phyloP scores from a whole-genome alignment of 2,113 vertebrate species.

The Perca flavescens region DNA sequence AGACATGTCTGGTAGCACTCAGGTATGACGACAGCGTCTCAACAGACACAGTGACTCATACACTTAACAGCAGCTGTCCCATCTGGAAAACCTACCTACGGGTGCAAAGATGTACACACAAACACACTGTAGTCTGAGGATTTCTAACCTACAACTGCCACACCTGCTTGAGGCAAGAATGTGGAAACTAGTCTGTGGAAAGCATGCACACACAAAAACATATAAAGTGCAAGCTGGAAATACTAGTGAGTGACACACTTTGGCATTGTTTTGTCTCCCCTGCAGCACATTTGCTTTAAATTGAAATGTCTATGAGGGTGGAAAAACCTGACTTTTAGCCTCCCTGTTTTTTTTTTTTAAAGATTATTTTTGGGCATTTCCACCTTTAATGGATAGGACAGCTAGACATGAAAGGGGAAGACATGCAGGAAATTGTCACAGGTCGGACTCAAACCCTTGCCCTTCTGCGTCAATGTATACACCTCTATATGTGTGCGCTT shows the following conservation, averaged over 20 bases:
- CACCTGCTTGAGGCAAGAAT: constrained; percentile 53
- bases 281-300: not conserved
- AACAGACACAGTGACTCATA: constrained; percentile 76
- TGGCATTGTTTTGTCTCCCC: not conserved
- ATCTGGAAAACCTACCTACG: constrained; percentile 78
- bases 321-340: not conserved
- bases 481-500: too few relatives aligned
- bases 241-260: not conserved
- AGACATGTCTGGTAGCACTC: constrained; percentile 79
- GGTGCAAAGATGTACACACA: constrained; percentile 43
- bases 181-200: constrained; percentile 25
- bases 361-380: too few relatives aligned
- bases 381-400: too few relatives aligned
- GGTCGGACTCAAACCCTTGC: too few relatives aligned
- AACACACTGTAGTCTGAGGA: constrained; percentile 44
- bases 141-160: constrained; percentile 18
- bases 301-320: not conserved
- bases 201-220: constrained; percentile 15
- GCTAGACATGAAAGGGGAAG: too few relatives aligned
- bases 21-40: constrained; percentile 73
- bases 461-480: too few relatives aligned
- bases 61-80: constrained; percentile 54
- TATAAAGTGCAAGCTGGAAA: constrained; percentile 6
- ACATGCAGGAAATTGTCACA: too few relatives aligned
- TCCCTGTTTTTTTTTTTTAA: too few relatives aligned